phyloP scores from a whole-genome alignment of 64 coral and sea anemone genomes.

The Actinia tenebrosa region DNA sequence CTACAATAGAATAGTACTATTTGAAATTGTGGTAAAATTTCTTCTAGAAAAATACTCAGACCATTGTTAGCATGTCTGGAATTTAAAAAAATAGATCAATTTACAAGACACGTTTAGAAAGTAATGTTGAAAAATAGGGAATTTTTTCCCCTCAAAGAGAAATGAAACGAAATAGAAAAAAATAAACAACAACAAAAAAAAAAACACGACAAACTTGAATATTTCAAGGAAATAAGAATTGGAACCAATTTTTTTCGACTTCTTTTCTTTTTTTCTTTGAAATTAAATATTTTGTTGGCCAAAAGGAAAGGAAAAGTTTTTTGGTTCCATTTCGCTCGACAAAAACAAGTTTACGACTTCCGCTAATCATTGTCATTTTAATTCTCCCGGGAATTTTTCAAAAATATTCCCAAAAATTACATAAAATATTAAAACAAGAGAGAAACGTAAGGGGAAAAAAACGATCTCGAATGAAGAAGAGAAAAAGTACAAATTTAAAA shows the following conservation, averaged over 20 bases:
- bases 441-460: background rate
- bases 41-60: background rate
- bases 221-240: background rate
- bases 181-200: background rate
- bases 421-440: background rate
- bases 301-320: background rate
- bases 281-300: background rate
- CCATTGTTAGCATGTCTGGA: background rate
- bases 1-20: background rate
- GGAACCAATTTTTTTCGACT: background rate
- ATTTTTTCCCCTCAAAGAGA: background rate
- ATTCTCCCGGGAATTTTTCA: background rate
- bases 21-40: background rate
- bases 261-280: background rate
- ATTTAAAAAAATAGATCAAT: background rate
- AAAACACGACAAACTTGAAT: background rate
- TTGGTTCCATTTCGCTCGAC: background rate
- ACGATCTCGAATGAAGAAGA: background rate
- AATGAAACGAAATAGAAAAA: background rate
- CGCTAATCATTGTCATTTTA: slow-evolving; percentile 3
- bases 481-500: background rate
- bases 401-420: background rate
- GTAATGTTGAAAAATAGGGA: background rate
- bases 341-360: background rate
- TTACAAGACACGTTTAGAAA: background rate